Percentiles rank a stretch among this genome's conserved stretches.
Evolutionary conservation across 2,113 vertebrate species (phyloP).

Genomic region (Glaucomys volans): DNA sequence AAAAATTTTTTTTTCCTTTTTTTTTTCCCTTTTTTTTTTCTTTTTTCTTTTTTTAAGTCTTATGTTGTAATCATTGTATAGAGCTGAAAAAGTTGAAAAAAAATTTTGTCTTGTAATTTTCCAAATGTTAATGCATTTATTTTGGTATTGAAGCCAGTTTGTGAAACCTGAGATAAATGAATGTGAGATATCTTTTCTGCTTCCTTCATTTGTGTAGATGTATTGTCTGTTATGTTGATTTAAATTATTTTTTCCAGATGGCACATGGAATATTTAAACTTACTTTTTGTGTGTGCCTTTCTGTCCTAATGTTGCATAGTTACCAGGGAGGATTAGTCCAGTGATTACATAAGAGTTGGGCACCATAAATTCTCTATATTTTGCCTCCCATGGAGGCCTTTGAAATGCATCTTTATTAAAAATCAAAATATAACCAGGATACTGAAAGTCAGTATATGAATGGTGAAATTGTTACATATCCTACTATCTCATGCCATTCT

Average conservation of each 20-base stretch:
- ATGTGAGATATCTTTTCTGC: slow-evolving; percentile 65
- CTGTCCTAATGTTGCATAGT: slow-evolving; percentile 77
- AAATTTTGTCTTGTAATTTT: slow-evolving; percentile 83
- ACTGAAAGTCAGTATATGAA: slow-evolving; percentile 82
- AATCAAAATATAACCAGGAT: slow-evolving; percentile 80
- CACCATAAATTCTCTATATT: slow-evolving; percentile 77
- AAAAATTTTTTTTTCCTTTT: background rate
- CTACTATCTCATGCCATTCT: slow-evolving; percentile 68
- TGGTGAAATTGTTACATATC: slow-evolving; percentile 56
- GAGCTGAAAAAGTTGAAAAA: slow-evolving; percentile 79
- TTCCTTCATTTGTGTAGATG: slow-evolving; percentile 74
- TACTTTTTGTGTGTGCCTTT: slow-evolving; percentile 75
- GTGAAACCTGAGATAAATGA: slow-evolving; percentile 69
- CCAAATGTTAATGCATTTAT: slow-evolving; percentile 76
- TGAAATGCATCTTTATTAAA: slow-evolving; percentile 77
- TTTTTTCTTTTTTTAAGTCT: slow-evolving; percentile 61
- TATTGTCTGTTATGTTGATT: slow-evolving; percentile 77
- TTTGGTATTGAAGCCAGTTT: slow-evolving; percentile 83
- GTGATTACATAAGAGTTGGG: slow-evolving; percentile 76
- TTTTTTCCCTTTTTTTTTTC: slow-evolving; percentile 49
- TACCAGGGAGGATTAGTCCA: slow-evolving; percentile 79
- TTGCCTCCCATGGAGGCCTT: slow-evolving; percentile 88
- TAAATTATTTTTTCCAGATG: slow-evolving; percentile 81
- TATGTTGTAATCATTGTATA: slow-evolving; percentile 81
- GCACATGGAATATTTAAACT: slow-evolving; percentile 80